phyloP scores from a whole-genome alignment of 37 sponge, comb jelly and placozoan genomes.

The Halichondria panicea region DNA sequence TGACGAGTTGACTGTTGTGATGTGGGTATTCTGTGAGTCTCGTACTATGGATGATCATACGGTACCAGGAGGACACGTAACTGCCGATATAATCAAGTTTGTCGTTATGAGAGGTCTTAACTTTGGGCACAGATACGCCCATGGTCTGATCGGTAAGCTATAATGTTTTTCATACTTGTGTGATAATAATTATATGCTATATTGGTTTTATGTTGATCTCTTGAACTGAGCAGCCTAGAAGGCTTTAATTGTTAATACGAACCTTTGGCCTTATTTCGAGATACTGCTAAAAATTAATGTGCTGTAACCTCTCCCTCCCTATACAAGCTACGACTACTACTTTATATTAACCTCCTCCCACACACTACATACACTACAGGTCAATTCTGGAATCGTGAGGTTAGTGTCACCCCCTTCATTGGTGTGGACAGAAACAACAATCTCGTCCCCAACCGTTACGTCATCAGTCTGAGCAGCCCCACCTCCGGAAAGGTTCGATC shows the following conservation, averaged over 20 bases:
- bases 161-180: no score
- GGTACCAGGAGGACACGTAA: neutral
- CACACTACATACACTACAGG: conserved; percentile 47
- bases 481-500: neutral
- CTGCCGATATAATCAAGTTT: conserved; percentile 59
- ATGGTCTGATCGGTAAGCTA: conserved; percentile 69
- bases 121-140: conserved; percentile 49
- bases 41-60: neutral
- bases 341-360: neutral
- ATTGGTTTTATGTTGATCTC: no score
- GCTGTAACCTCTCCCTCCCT: neutral
- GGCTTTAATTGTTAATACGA: neutral
- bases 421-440: neutral
- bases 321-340: neutral
- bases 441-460: neutral
- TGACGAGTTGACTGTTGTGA: conserved; percentile 20
- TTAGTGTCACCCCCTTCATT: conserved; percentile 30
- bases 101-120: conserved; percentile 60
- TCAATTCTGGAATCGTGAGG: conserved; percentile 80
- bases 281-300: neutral
- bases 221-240: no score
- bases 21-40: conserved; percentile 50
- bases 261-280: neutral
- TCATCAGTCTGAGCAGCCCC: neutral
- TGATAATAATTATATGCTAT: no score